A percentile compares a stretch with the other conserved stretches of the same genome.
phyloP scores from a whole-genome alignment of 92 coral and sea anemone genomes.

The Blastomussa wellsi region DNA sequence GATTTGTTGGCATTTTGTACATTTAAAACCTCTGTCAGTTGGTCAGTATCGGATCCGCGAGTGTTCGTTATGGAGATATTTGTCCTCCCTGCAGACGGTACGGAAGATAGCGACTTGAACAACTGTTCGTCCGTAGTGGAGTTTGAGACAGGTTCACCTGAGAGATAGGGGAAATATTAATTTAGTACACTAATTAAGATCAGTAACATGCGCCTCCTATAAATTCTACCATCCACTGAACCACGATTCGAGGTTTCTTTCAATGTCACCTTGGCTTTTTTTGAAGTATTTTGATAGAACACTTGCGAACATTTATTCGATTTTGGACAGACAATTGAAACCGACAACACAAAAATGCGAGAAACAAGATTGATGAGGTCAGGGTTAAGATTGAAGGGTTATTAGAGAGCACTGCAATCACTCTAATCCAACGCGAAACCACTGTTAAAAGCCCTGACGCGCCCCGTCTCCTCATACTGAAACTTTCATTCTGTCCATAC shows the following conservation, averaged over 20 bases:
- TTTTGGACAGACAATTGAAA: background rate
- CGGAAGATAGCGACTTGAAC: background rate
- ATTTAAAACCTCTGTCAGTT: background rate
- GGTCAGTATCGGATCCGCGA: background rate
- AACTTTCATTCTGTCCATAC: too few relatives aligned
- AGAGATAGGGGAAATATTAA: background rate
- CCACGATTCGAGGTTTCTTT: background rate
- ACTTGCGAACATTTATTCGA: background rate
- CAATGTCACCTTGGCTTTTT: background rate
- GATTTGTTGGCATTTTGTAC: background rate
- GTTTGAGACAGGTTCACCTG: background rate
- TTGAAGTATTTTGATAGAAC: background rate
- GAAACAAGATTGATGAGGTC: background rate
- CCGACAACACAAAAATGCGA: background rate
- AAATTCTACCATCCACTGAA: background rate
- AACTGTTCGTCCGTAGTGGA: background rate
- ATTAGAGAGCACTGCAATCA: background rate
- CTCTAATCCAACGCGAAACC: background rate
- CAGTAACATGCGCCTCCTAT: background rate
- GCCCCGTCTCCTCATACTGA: too few relatives aligned
- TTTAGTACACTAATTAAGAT: too few relatives aligned
- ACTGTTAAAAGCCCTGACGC: slow-evolving; percentile 2
- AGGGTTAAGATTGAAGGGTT: background rate
- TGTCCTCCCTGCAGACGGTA: background rate
- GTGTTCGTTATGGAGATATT: background rate